Percentiles rank a stretch among this genome's conserved stretches.
Conservation (phyloP, 2,113 vertebrate genomes). For the Cyanistes caeruleus region DNA sequence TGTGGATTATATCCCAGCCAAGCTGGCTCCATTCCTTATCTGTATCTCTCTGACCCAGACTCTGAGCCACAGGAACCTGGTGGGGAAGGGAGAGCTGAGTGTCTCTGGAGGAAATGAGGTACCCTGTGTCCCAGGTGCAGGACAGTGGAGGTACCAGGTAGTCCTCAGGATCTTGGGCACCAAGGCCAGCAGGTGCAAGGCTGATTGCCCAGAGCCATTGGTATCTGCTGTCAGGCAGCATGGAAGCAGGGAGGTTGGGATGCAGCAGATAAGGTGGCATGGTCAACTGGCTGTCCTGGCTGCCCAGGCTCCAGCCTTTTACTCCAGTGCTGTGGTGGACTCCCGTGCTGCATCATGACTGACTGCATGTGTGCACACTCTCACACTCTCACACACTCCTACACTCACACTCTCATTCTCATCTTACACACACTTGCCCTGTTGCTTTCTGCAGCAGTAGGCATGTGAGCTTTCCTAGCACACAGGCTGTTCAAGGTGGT, state of each 20-base stretch:
- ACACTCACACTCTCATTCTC: neutral
- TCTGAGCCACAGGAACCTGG: neutral
- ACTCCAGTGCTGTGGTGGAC: neutral
- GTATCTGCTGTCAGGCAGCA: accelerated
- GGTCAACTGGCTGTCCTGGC: neutral
- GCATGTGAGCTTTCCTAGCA: accelerated
- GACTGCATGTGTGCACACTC: neutral
- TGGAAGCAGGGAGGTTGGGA: neutral
- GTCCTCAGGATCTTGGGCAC: neutral
- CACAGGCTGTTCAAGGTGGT: neutral
- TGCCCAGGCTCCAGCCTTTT: neutral
- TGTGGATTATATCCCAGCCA: neutral
- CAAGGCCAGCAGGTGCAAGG: neutral
- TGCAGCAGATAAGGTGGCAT: neutral
- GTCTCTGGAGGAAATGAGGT: neutral
- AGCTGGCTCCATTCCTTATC: neutral
- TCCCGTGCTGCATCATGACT: neutral
- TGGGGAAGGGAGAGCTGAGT: neutral
- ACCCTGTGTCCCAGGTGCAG: neutral
- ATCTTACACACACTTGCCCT: neutral
- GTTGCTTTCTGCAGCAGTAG: neutral
- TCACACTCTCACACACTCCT: neutral
- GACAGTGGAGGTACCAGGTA: neutral
- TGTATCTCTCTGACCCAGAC: neutral
- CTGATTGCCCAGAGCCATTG: neutral